Evolutionary conservation across 2,113 vertebrate genomes (phyloP).

Genomic region (Zosterops hypoxanthus): DNA sequence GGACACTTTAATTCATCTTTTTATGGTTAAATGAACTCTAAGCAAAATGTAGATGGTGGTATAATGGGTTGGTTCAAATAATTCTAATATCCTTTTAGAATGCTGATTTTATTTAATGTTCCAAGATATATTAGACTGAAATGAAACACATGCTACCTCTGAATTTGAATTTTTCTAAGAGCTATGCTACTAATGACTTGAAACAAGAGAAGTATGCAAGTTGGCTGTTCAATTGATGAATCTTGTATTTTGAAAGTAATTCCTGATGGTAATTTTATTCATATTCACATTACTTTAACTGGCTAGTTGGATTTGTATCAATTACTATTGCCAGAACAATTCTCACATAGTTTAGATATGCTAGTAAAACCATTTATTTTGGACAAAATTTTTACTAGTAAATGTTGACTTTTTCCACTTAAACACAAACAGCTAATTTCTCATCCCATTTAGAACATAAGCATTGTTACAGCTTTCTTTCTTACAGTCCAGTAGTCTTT

Average conservation of each 20-base stretch:
- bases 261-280: slow-evolving; percentile 19
- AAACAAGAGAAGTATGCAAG: neutral
- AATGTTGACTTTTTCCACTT: neutral
- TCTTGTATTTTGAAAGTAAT: slow-evolving; percentile 14
- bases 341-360: neutral
- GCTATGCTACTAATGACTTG: neutral
- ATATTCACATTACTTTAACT: neutral
- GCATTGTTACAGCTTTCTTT: neutral
- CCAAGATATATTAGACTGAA: slow-evolving; percentile 1
- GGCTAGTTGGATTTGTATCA: slow-evolving; percentile 14
- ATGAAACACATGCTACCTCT: neutral
- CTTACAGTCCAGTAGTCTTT: neutral
- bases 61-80: neutral
- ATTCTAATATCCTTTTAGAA: neutral
- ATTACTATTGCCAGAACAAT: slow-evolving; percentile 40
- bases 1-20: neutral
- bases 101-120: slow-evolving; percentile 6
- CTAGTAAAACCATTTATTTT: slow-evolving; percentile 14
- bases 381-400: slow-evolving; percentile 9
- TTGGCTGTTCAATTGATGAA: neutral
- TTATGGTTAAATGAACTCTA: neutral
- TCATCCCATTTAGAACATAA: neutral
- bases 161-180: neutral
- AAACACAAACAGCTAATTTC: neutral
- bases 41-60: neutral